phyloP scores from a whole-genome alignment of 2,113 vertebrate species.

The Uria lomvia region DNA sequence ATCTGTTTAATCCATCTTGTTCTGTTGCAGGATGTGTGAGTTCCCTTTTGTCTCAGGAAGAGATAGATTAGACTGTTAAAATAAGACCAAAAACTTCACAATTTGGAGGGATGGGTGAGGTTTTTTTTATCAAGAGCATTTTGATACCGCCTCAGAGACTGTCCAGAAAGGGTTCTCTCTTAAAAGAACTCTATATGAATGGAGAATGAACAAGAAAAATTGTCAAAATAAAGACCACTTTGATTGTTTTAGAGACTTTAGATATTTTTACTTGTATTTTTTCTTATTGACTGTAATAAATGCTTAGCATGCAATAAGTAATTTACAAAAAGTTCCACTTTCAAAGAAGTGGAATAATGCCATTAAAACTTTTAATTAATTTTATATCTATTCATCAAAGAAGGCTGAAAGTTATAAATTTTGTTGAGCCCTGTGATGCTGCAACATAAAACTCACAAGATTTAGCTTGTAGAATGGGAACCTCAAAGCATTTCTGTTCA shows the following conservation, averaged over 20 bases:
- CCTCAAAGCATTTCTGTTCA: background rate
- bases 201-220: background rate
- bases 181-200: background rate
- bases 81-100: background rate
- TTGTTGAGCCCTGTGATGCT: background rate
- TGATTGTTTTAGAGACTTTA: background rate
- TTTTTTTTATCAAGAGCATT: background rate
- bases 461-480: background rate
- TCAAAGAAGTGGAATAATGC: conserved; percentile 9
- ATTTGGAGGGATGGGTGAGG: background rate
- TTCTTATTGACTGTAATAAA: background rate
- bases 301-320: background rate
- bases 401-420: conserved; percentile 6
- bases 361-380: conserved; percentile 21
- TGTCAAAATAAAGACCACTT: background rate
- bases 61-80: background rate
- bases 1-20: background rate
- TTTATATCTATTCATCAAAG: conserved; percentile 24
- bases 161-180: background rate
- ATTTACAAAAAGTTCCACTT: background rate
- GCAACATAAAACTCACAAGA: background rate
- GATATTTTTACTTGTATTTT: background rate
- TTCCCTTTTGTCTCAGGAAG: background rate
- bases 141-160: background rate
- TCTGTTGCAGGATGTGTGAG: background rate